phyloP scores from a whole-genome alignment of 2,113 vertebrate species.

The Amazona vittata region DNA sequence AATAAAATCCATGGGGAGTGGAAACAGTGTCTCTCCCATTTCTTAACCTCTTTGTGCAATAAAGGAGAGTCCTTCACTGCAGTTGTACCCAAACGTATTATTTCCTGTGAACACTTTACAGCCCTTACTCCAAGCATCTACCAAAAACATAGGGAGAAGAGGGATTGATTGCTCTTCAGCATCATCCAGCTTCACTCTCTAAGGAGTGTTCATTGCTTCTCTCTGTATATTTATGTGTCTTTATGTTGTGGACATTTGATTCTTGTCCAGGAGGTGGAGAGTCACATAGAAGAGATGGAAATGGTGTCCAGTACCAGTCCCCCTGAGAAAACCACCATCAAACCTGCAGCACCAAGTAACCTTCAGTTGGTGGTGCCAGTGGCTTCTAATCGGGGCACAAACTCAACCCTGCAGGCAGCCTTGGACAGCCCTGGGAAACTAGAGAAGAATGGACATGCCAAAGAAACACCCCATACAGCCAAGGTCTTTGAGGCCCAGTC shows the following conservation, averaged over 20 bases:
- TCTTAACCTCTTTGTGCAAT: background rate
- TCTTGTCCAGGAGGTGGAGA: constrained; percentile 86
- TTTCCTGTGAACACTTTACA: background rate
- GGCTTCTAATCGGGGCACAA: constrained; percentile 77
- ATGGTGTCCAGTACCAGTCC: constrained; percentile 88
- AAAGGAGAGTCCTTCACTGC: background rate
- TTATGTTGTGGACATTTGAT: constrained; percentile 71
- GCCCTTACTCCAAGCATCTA: background rate
- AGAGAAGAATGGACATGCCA: constrained; percentile 88
- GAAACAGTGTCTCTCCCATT: background rate
- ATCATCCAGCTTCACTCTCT: constrained; percentile 30
- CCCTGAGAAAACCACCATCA: constrained; percentile 84
- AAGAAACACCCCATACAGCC: constrained; percentile 77
- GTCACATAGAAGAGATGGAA: constrained; percentile 87
- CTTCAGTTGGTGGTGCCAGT: constrained; percentile 78
- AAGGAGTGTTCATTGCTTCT: background rate
- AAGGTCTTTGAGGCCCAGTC: constrained; percentile 92
- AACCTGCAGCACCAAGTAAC: constrained; percentile 76
- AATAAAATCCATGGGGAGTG: background rate
- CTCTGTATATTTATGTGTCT: constrained; percentile 39
- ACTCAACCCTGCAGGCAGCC: constrained; percentile 75
- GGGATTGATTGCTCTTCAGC: background rate
- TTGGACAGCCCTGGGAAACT: constrained; percentile 79
- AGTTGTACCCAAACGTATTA: background rate
- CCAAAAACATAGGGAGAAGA: background rate